Percentiles rank a stretch among this genome's conserved stretches.
phyloP scores from a whole-genome alignment of 2,113 vertebrate genomes.

The Takifugu bimaculatus region DNA sequence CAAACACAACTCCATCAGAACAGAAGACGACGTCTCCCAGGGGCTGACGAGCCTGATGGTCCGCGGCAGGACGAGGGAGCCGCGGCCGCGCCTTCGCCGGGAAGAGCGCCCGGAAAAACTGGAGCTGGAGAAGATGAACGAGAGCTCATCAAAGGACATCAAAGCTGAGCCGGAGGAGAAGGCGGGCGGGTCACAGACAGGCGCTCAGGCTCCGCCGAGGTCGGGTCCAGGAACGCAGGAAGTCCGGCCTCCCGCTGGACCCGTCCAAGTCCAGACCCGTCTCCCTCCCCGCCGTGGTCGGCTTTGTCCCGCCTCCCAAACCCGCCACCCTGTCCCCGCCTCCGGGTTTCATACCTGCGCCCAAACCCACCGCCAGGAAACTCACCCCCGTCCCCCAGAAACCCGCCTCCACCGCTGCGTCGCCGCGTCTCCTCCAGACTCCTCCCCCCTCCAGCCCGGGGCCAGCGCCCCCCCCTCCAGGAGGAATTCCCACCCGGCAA shows the following conservation, averaged over 20 bases:
- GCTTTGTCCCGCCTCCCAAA: conserved; percentile 50
- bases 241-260: no score
- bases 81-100: conserved; percentile 66
- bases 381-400: conserved; percentile 2
- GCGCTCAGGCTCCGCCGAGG: no score
- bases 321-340: conserved; percentile 36
- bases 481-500: conserved; percentile 26
- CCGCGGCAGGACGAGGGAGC: conserved; percentile 81
- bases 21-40: conserved; percentile 79
- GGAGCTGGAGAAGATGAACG: conserved; percentile 18
- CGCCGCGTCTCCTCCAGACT: conserved; percentile 11
- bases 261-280: conserved; percentile 30
- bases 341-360: conserved; percentile 35
- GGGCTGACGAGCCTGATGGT: conserved; percentile 85
- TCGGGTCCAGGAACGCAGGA: no score
- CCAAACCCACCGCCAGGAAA: conserved; percentile 32
- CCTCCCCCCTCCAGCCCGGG: conserved; percentile 1
- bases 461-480: conserved; percentile 18
- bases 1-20: conserved; percentile 77
- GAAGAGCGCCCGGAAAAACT: conserved; percentile 43
- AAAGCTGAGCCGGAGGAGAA: no score
- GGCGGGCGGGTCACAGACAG: no score
- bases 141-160: conserved; percentile 1
- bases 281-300: conserved; percentile 29
- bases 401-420: conserved; percentile 5